Percentiles rank a stretch among this genome's conserved stretches.
Conservation (phyloP, 2,797 vertebrate species). For the Pangasius larnaudii region DNA sequence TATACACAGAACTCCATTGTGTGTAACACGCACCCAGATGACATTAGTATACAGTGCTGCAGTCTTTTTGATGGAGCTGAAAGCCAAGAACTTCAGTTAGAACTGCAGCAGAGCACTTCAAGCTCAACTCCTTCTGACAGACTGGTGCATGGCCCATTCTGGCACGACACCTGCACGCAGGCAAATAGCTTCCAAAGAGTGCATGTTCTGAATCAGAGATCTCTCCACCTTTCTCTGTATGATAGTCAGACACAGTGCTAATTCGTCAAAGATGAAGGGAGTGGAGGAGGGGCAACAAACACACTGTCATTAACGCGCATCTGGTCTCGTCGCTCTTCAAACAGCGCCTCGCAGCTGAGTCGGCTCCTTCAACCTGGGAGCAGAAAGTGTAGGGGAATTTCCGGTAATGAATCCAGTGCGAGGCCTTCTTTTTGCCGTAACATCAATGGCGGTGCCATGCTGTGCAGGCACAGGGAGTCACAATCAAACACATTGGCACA, state of each 20-base stretch:
- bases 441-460: slow-evolving; percentile 59
- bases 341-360: slow-evolving; percentile 58
- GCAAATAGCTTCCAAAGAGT: slow-evolving; percentile 20
- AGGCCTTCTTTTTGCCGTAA: slow-evolving; percentile 59
- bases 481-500: slow-evolving; percentile 61
- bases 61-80: slow-evolving; percentile 12
- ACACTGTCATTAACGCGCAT: slow-evolving; percentile 60
- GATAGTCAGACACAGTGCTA: slow-evolving; percentile 40
- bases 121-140: slow-evolving; percentile 3
- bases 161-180: slow-evolving; percentile 14
- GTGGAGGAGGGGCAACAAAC: slow-evolving; percentile 49
- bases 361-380: slow-evolving; percentile 55
- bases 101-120: slow-evolving; percentile 11
- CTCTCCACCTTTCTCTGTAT: slow-evolving; percentile 36
- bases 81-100: slow-evolving; percentile 13
- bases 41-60: slow-evolving; percentile 27
- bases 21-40: slow-evolving; percentile 1
- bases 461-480: slow-evolving; percentile 59
- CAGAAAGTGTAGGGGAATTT: slow-evolving; percentile 56
- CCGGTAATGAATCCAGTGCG: slow-evolving; percentile 59
- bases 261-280: slow-evolving; percentile 52
- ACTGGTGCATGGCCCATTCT: background rate
- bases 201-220: slow-evolving; percentile 13
- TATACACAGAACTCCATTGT: background rate
- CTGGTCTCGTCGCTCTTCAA: slow-evolving; percentile 57